Base-by-base conservation (phyloP, 2,797 vertebrate species). In the Tokudaia tokunoshimensis region DNA sequence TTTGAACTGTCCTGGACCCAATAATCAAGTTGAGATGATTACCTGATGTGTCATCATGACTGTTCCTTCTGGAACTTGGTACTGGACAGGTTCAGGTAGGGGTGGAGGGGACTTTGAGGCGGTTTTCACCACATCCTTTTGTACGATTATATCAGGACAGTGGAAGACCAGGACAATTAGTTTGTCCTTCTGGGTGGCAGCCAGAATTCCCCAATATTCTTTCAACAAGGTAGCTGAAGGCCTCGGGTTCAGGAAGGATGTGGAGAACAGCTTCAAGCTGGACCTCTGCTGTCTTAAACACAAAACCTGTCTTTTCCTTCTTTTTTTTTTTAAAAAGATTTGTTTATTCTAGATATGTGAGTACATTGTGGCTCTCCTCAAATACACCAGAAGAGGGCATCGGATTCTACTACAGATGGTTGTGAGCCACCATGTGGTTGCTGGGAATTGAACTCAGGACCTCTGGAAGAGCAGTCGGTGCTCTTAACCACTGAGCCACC, bases 1-100 rank as follows among this genome's bases (percentile, higher is more conserved):
- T 82, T n/a, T 92, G 70, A 87, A 34, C 63, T 84, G 52, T 59
- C 57, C 89, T 47, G 50, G 9, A 92, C 20, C 41, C 22, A n/a
- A 26, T 34, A 50, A 55, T 81, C 26, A 86, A 63, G n/a, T 76
- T 31, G 55, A 90, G 50, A 75, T 86, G 79, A 89, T 72, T 17
- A 24, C 50, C 76, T 50, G 79, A 63, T 72, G 83, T 61, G 55
- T 92, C 61, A 37, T 74, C 55, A 65, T 89, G 79, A 63, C 65
- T 72, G 37, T 87, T 93, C 47, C 37, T 93, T 78, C 90, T 75
- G 59, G 76, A 80, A 94, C 80, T 52, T 80, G 80, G 63, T 86
- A 70, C 63, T 89, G 70, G 50, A 52, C 37, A 50, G 19, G 34
- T 65, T 72, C 75, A 81, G 52, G 86, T 65, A 89, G 86, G 37